These are phyloP conservation scores for Drosophila pseudoobscura DNA, from an alignment of 1,140 invertebrate species.

Conservation along the genomic window DNA sequence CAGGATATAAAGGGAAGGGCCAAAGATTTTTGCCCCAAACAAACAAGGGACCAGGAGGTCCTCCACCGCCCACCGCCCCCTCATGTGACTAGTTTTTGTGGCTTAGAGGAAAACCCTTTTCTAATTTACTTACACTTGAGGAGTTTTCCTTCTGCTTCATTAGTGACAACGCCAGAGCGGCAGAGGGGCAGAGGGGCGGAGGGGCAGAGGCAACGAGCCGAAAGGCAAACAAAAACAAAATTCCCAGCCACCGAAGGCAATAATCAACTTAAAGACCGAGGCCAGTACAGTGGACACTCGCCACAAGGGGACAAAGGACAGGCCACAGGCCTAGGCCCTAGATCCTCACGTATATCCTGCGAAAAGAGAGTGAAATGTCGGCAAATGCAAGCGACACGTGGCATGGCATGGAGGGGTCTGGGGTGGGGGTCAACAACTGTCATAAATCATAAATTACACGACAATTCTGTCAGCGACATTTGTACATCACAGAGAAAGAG, in stretches of 20 bases:
- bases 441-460: constrained; percentile 72
- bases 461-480: constrained; percentile 66
- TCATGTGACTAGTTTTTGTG: constrained; percentile 41
- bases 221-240: no score
- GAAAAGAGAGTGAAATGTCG: background rate
- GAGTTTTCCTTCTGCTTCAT: constrained; percentile 58
- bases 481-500: constrained; percentile 8
- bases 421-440: background rate
- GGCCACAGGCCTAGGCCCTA: no score
- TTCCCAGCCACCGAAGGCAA: background rate
- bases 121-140: constrained; percentile 66
- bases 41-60: constrained; percentile 25
- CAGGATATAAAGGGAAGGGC: no score
- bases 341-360: no score
- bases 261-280: background rate
- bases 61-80: constrained; percentile 44
- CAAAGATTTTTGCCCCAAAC: constrained; percentile 1
- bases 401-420: background rate
- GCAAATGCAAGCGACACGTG: constrained; percentile 23
- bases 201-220: no score
- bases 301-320: background rate
- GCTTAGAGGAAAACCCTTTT: constrained; percentile 47
- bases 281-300: background rate
- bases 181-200: background rate
- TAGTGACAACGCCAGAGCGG: constrained; percentile 28